Conservation (phyloP, 2,113 vertebrate genomes). For the Glareola pratincola region DNA sequence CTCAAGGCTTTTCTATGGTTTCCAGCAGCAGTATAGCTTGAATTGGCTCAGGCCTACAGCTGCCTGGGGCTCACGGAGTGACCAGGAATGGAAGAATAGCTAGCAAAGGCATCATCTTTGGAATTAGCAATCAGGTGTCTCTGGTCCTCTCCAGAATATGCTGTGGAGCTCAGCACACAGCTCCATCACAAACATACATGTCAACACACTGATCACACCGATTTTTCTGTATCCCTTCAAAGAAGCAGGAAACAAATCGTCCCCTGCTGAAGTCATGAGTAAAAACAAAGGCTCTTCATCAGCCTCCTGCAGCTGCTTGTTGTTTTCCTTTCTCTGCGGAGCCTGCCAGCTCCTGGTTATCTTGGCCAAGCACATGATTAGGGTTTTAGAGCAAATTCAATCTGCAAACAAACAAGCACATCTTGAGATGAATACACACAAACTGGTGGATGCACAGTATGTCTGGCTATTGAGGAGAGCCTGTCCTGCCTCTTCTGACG, state of each 20-base stretch:
- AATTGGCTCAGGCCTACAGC: background rate
- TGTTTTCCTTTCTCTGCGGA: slow-evolving; percentile 37
- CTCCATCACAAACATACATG: background rate
- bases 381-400: slow-evolving; percentile 21
- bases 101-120: background rate
- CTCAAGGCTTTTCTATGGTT: background rate
- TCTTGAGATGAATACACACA: background rate
- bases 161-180: background rate
- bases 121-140: background rate
- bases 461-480: background rate
- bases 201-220: background rate
- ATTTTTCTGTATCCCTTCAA: background rate
- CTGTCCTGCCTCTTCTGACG: background rate
- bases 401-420: slow-evolving; percentile 37
- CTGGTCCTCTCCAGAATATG: background rate
- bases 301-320: slow-evolving; percentile 54
- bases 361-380: slow-evolving; percentile 44
- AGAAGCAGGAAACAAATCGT: slow-evolving; percentile 9
- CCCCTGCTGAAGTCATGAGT: slow-evolving; percentile 27
- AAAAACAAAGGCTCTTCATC: slow-evolving; percentile 59
- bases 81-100: background rate
- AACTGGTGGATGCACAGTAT: background rate
- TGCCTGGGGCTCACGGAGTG: background rate
- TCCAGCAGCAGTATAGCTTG: background rate
- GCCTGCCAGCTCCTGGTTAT: slow-evolving; percentile 37